Conservation (phyloP, 2,888 invertebrate species). For the Anoplius nigerrimus region DNA sequence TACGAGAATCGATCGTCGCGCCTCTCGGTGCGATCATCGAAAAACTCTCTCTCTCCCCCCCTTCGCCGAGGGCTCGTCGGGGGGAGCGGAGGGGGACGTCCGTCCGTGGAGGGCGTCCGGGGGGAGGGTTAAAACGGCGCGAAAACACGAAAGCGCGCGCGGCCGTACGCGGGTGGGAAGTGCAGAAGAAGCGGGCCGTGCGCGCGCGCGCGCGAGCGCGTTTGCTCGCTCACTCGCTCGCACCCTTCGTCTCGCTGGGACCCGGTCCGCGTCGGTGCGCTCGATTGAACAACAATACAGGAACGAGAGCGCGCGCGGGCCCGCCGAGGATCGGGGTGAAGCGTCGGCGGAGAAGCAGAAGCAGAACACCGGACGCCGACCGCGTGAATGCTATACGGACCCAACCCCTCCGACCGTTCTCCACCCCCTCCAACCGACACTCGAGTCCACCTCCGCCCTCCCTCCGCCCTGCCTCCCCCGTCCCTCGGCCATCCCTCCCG, state of each 20-base stretch:
- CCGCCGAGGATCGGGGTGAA: slow-evolving; percentile 53
- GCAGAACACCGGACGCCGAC: slow-evolving; percentile 49
- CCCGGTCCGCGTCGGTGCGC: slow-evolving; percentile 54
- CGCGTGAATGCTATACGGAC: slow-evolving; percentile 50
- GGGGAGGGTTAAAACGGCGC: too few species aligned
- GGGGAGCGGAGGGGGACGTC: slow-evolving; percentile 1
- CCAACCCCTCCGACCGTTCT: too few species aligned
- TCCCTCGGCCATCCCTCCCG: background rate
- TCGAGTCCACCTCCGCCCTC: background rate
- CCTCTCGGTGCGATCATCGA: slow-evolving; percentile 26
- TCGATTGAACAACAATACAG: slow-evolving; percentile 63
- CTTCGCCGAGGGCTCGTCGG: slow-evolving; percentile 35
- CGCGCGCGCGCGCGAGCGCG: slow-evolving; percentile 40
- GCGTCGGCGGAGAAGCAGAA: slow-evolving; percentile 48
- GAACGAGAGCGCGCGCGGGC: slow-evolving; percentile 52
- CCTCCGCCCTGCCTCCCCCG: slow-evolving; percentile 24
- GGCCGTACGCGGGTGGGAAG: slow-evolving; percentile 12
- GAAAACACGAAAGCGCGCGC: slow-evolving; percentile 23
- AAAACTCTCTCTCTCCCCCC: slow-evolving; percentile 26
- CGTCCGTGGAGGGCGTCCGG: too few species aligned
- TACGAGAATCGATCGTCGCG: slow-evolving; percentile 23
- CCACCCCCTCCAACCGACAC: too few species aligned
- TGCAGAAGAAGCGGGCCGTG: slow-evolving; percentile 13
- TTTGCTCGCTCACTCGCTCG: too few species aligned
- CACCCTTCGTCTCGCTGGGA: slow-evolving; percentile 44